Evolutionary conservation across 2,797 vertebrate species (phyloP).

Genomic region (Trachurus trachurus): DNA sequence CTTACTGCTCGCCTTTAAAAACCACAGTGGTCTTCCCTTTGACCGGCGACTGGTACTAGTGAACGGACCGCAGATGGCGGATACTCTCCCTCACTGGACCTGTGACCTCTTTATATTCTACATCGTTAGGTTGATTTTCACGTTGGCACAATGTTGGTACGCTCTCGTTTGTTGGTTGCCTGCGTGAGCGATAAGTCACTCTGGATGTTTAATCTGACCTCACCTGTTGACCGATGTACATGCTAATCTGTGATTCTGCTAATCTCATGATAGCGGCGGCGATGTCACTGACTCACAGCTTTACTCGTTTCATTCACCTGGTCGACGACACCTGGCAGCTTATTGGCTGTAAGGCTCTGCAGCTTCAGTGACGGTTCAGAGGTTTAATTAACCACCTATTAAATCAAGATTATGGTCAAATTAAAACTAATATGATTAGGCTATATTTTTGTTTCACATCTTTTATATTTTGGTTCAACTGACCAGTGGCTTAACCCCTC

Average conservation of each 20-base stretch:
- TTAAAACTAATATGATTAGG: neutral
- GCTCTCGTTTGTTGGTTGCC: neutral
- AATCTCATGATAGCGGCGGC: neutral
- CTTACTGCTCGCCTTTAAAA: constrained; percentile 8
- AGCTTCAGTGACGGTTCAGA: neutral
- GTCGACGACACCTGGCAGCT: too few relatives aligned
- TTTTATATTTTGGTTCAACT: neutral
- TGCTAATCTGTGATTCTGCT: neutral
- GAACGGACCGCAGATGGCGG: neutral
- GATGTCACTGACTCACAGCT: neutral
- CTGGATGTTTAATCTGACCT: neutral
- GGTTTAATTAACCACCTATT: too few relatives aligned
- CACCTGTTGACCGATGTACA: neutral
- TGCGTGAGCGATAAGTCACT: neutral
- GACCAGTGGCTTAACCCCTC: neutral
- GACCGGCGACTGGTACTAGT: neutral
- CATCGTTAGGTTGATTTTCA: neutral
- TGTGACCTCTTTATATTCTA: neutral
- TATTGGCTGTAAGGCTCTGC: neutral
- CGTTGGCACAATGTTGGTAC: neutral
- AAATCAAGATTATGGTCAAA: neutral
- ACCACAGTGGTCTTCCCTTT: neutral
- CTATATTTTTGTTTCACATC: neutral
- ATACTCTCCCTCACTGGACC: neutral
- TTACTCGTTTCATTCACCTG: neutral